phyloP scores from a whole-genome alignment of 2,888 invertebrate genomes.

The Trimorus sp. region DNA sequence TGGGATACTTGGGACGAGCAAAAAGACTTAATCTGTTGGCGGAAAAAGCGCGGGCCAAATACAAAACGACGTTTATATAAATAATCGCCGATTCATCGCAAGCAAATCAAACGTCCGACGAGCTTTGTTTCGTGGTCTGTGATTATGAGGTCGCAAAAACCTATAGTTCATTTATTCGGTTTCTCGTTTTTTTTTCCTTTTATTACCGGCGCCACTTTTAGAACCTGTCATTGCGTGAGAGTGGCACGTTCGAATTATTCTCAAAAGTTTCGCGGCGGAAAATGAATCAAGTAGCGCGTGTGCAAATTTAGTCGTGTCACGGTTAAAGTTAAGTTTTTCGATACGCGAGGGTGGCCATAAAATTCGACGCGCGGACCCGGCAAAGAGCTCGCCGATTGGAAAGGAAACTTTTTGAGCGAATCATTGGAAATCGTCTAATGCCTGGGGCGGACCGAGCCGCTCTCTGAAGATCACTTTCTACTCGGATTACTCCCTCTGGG shows the following conservation, averaged over 20 bases:
- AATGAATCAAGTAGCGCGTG: no score
- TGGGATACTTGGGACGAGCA: conserved; percentile 5
- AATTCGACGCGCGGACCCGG: conserved; percentile 5
- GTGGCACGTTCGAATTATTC: no score
- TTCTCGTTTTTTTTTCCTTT: no score
- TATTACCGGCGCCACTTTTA: no score
- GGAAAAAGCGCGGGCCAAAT: conserved; percentile 17
- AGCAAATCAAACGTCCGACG: no score
- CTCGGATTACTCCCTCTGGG: conserved; percentile 67
- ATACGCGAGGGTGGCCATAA: not conserved
- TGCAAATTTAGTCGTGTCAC: not conserved
- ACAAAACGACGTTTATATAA: not conserved
- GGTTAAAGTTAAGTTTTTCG: conserved; percentile 3
- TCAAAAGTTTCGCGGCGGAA: no score
- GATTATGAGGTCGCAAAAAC: no score
- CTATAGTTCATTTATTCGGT: no score
- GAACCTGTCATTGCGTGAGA: no score
- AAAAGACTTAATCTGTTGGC: conserved; percentile 47
- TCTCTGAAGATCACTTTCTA: conserved; percentile 62
- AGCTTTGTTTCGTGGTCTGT: no score
- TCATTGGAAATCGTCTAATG: conserved; percentile 59
- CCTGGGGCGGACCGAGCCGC: conserved; percentile 53
- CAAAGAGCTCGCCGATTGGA: conserved; percentile 22
- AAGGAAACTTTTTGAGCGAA: conserved; percentile 56
- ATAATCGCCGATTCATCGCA: no score